A percentile compares a stretch with the other conserved stretches of the same genome.
These are phyloP conservation scores for Sparus aurata DNA, from an alignment of 2,797 vertebrate species.

Conservation along the genomic window DNA sequence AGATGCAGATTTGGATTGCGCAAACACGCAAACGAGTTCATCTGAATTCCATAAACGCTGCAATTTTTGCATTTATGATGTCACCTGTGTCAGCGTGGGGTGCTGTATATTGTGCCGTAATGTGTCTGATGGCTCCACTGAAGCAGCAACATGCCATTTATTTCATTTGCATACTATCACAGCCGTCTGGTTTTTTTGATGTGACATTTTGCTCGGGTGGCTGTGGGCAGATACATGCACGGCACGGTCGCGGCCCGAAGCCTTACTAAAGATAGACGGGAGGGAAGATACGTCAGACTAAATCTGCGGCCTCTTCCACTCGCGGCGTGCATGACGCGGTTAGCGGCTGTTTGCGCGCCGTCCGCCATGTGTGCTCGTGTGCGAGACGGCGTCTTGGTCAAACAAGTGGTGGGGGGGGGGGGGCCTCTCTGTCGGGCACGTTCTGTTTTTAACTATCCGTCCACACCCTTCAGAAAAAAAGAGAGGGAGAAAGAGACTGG, in stretches of 20 bases:
- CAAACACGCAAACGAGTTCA: slow-evolving; percentile 6
- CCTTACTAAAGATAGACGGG: slow-evolving; percentile 78
- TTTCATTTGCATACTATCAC: slow-evolving; percentile 67
- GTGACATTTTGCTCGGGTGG: slow-evolving; percentile 75
- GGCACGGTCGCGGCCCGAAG: slow-evolving; percentile 56
- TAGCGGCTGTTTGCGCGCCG: slow-evolving; percentile 40
- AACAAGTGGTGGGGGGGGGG: not conserved
- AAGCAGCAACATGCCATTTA: slow-evolving; percentile 55
- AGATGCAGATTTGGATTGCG: slow-evolving; percentile 17
- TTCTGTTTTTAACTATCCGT: slow-evolving; percentile 73
- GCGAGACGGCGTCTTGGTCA: slow-evolving; percentile 23
- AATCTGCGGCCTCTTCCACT: slow-evolving; percentile 59
- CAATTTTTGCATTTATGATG: not conserved
- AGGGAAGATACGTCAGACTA: slow-evolving; percentile 61
- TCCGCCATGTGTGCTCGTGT: not conserved
- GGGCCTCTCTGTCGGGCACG: slow-evolving; percentile 60
- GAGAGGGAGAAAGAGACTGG: slow-evolving; percentile 53
- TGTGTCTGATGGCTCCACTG: slow-evolving; percentile 19
- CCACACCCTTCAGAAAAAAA: slow-evolving; percentile 62
- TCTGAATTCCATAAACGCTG: slow-evolving; percentile 24
- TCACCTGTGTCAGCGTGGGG: not conserved
- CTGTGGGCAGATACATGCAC: slow-evolving; percentile 59
- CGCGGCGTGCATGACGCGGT: slow-evolving; percentile 48
- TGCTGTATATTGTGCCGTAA: not conserved
- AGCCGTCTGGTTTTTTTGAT: slow-evolving; percentile 44